Conservation (phyloP, 1,140 invertebrate species). For the Luehdorfia chinensis region DNA sequence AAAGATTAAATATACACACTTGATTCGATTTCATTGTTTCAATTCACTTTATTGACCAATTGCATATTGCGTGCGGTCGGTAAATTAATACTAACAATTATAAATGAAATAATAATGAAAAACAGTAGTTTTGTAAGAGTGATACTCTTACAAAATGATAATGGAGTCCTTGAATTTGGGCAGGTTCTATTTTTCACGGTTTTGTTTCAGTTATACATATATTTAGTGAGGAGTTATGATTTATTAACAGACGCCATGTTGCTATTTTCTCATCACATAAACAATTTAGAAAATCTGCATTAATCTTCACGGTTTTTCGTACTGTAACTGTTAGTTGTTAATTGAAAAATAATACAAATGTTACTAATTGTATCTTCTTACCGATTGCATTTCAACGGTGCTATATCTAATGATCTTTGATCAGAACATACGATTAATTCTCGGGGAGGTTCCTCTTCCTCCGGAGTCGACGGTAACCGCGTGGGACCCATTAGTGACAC, state of each 20-base stretch:
- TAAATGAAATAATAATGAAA: background rate
- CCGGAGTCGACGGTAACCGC: constrained; percentile 58
- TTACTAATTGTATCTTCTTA: constrained; percentile 23
- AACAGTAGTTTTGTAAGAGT: background rate
- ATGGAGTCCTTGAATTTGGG: constrained; percentile 6
- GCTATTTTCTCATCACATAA: too few relatives aligned
- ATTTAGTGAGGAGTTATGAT: too few relatives aligned
- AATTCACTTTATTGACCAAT: constrained; percentile 7
- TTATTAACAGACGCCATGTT: too few relatives aligned
- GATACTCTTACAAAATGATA: constrained; percentile 1
- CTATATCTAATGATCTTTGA: constrained; percentile 37
- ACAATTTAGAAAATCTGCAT: too few relatives aligned
- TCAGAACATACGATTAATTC: constrained; percentile 28
- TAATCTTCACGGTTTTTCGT: background rate
- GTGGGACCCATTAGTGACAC: constrained; percentile 53
- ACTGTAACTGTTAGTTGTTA: background rate
- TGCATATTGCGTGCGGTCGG: background rate
- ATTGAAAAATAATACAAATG: background rate
- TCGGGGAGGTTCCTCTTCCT: constrained; percentile 53
- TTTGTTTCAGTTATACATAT: background rate
- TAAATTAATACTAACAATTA: background rate
- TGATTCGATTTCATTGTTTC: background rate
- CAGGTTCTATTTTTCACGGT: constrained; percentile 4
- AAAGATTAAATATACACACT: background rate
- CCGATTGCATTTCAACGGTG: constrained; percentile 33